Base-by-base conservation (phyloP, 2,113 vertebrate genomes). In the Tylochromis polylepis region DNA sequence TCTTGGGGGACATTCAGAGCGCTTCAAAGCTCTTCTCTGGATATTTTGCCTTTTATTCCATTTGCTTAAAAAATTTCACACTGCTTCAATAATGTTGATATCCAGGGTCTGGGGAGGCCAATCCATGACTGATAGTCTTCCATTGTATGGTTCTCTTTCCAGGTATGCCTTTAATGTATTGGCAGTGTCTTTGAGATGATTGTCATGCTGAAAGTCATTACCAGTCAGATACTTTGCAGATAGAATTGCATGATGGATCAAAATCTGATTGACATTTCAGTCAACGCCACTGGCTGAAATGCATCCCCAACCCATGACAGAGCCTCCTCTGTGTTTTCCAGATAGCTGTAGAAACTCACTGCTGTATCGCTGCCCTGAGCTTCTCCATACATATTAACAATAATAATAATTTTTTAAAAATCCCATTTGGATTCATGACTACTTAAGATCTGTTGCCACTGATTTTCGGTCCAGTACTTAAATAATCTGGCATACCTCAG, bases 11-110 rank as follows among this genome's bases (percentile, higher is more conserved):
- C 1, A 14, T 65, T 65, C 11, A 22, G 38, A 65, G 60, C 11
- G 38, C 34, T 0, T 65, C 11, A 22, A 65, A 65, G 60, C 11
- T 65, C 34, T 0, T 65, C 34, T 65, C 22, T 0, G 4, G 11
- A 65, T 38, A 65, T 38, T 65, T 65, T 65, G 11, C 60, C 60
- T 65, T 65, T 65, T 22, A 38, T 22, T 65, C 11, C 34, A 67
- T 38, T 38, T 67, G 4, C 11, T 38, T 67, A 65, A 65, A 65
- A 4, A 12, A 12, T 5, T 1, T 65, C 60, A n/a, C 60, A 65
- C 20, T 3, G 20, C 38, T 6, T 65, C 36, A 8, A 8, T 34
- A 34, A 7, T 34, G 34, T 34, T 34, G 34, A 8, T 7, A 8
- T 7, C 34, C 34, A 34, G 34, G 34, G 34, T 8, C 6, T 34